phyloP scores from a whole-genome alignment of 2,797 vertebrate species.

The Vipera latastei region DNA sequence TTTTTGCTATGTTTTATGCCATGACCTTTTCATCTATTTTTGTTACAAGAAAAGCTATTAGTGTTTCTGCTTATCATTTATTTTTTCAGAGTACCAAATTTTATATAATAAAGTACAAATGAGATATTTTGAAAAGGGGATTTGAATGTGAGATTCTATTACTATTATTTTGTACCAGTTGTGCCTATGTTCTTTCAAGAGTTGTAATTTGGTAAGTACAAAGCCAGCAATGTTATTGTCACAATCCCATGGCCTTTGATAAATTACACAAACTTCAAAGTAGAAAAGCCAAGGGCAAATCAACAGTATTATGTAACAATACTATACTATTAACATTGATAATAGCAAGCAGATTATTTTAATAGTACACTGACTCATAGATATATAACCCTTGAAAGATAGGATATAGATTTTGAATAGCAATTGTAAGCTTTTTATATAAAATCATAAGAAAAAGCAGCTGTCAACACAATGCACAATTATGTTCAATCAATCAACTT shows the following conservation, averaged over 20 bases:
- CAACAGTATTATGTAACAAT: slow-evolving; percentile 15
- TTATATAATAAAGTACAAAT: neutral
- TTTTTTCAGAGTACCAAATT: neutral
- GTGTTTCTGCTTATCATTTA: neutral
- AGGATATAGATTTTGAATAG: neutral
- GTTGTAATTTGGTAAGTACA: slow-evolving; percentile 29
- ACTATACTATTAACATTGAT: neutral
- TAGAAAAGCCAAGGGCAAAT: slow-evolving; percentile 24
- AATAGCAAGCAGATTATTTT: neutral
- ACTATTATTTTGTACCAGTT: neutral
- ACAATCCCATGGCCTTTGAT: neutral
- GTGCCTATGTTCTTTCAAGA: neutral
- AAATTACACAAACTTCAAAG: slow-evolving; percentile 2
- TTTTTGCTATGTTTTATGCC: neutral
- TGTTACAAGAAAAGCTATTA: neutral
- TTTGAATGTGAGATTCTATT: neutral
- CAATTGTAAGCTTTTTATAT: neutral
- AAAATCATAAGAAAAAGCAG: neutral
- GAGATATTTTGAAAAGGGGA: neutral
- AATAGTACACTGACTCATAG: neutral
- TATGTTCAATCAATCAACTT: neutral
- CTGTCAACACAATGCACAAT: neutral
- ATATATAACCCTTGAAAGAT: neutral
- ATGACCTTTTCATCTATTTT: neutral
- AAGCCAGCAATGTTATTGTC: slow-evolving; percentile 5